Percentiles rank a stretch among this genome's conserved stretches.
phyloP scores from a whole-genome alignment of 1,140 invertebrate genomes.

The Tachypleus tridentatus region DNA sequence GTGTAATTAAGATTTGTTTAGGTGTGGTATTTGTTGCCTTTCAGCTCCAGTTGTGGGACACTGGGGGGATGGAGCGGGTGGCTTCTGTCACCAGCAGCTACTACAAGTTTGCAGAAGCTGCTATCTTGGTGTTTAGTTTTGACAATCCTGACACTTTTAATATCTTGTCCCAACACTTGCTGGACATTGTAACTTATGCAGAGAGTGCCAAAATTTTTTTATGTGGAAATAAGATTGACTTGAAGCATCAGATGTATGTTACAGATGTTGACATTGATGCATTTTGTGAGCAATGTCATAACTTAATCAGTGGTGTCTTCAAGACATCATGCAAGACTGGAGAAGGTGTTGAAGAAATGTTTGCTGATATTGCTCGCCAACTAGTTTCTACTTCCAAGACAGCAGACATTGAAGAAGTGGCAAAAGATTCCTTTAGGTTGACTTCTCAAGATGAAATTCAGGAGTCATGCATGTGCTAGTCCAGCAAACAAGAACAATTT shows the following conservation, averaged over 20 bases:
- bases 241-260: conserved; percentile 55
- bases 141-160: conserved; percentile 85
- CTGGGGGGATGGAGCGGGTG: conserved; percentile 84
- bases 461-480: conserved; percentile 13
- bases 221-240: conserved; percentile 77
- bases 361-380: conserved; percentile 23
- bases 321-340: conserved; percentile 75
- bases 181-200: conserved; percentile 82
- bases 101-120: conserved; percentile 85
- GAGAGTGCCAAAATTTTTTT: conserved; percentile 88
- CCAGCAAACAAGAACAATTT: too few relatives aligned
- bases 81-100: conserved; percentile 87
- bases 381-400: conserved; percentile 13
- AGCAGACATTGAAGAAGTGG: conserved; percentile 20
- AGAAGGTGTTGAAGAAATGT: conserved; percentile 27
- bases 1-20: background rate
- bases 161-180: conserved; percentile 72
- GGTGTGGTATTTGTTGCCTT: conserved; percentile 1
- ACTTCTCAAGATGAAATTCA: conserved; percentile 13
- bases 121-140: conserved; percentile 75
- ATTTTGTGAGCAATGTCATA: conserved; percentile 87
- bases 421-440: conserved; percentile 22
- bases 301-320: conserved; percentile 72
- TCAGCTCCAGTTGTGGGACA: conserved; percentile 83
- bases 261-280: conserved; percentile 78